Evolutionary conservation across 2,888 invertebrate genomes (phyloP).

Genomic region (Petrophora chlorosata): DNA sequence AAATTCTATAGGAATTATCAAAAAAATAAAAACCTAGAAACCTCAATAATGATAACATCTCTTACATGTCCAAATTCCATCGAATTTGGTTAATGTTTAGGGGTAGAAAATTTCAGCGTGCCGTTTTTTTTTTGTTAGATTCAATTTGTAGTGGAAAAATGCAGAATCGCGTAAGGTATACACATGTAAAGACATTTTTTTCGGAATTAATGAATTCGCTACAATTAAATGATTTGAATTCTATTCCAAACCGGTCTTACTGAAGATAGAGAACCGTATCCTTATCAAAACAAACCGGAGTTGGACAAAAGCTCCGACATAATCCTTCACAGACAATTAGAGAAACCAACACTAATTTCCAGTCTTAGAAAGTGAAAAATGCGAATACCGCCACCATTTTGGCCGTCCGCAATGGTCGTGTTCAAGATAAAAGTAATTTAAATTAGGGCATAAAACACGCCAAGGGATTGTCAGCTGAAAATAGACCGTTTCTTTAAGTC

Average conservation of each 20-base stretch:
- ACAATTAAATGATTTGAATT: too few relatives aligned
- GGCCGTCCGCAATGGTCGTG: conserved; percentile 55
- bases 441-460: conserved; percentile 52
- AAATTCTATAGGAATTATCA: too few relatives aligned
- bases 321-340: conserved; percentile 52
- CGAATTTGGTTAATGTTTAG: too few relatives aligned
- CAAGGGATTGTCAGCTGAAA: conserved; percentile 64
- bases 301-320: conserved; percentile 25
- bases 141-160: too few relatives aligned
- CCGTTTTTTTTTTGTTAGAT: too few relatives aligned
- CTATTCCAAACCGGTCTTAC: background rate
- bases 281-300: background rate
- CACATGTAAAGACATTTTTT: too few relatives aligned
- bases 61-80: too few relatives aligned
- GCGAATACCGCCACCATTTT: conserved; percentile 53
- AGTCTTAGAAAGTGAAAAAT: conserved; percentile 62
- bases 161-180: too few relatives aligned
- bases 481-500: conserved; percentile 68
- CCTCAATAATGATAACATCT: too few relatives aligned
- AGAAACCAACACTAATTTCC: conserved; percentile 53
- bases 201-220: too few relatives aligned
- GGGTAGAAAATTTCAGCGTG: too few relatives aligned
- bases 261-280: background rate
- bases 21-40: too few relatives aligned
- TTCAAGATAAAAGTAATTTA: conserved; percentile 30